Conservation (phyloP, 53 echinoderm and acorn worm species). For the Glandiceps talaboti region DNA sequence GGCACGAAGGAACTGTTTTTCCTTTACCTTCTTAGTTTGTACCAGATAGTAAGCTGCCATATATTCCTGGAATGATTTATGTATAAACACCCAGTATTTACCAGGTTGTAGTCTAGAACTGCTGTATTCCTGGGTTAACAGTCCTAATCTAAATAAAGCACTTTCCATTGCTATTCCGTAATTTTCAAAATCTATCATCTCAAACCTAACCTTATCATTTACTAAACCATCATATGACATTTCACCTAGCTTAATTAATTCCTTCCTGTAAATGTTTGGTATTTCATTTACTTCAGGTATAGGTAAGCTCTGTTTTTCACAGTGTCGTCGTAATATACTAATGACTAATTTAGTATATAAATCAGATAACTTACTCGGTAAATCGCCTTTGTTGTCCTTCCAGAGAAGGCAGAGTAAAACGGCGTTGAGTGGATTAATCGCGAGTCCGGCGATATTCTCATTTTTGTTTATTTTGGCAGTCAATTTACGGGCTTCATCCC, state of each 20-base stretch:
- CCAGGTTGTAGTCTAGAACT: neutral
- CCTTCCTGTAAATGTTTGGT: neutral
- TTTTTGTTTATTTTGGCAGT: neutral
- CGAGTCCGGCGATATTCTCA: neutral
- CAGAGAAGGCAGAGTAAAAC: neutral
- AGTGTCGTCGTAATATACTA: neutral
- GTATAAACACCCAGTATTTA: neutral
- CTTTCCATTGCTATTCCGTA: neutral
- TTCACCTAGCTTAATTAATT: neutral
- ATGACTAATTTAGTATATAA: neutral
- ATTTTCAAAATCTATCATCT: neutral
- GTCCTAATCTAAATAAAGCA: neutral
- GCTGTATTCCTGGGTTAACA: neutral
- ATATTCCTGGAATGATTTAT: neutral
- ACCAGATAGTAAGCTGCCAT: neutral
- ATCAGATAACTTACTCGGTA: neutral
- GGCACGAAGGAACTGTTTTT: too few species aligned
- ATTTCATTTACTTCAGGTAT: neutral
- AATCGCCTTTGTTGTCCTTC: neutral
- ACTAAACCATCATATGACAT: neutral
- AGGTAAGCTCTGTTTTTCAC: neutral
- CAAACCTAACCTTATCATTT: neutral
- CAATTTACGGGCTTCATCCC: neutral
- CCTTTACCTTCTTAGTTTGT: neutral
- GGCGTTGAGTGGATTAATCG: neutral